These are phyloP conservation scores for Solen grandis DNA, from an alignment of 1,140 invertebrate species.

Conservation along the genomic window DNA sequence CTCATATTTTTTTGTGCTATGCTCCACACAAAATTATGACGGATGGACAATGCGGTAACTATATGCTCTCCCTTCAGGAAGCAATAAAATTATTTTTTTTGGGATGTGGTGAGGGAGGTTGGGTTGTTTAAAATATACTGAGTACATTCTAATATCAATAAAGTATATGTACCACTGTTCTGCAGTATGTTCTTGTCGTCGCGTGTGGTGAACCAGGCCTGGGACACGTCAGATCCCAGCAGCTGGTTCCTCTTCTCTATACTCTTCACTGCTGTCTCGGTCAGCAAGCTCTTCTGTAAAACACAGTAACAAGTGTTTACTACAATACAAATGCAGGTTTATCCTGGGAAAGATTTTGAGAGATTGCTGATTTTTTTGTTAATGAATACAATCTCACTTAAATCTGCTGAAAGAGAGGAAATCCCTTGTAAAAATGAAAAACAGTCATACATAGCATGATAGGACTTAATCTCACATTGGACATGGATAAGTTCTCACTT, in stretches of 20 bases:
- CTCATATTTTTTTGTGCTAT: too few relatives aligned
- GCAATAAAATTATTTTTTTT: too few relatives aligned
- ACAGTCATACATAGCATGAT: too few relatives aligned
- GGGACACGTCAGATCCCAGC: slow-evolving; percentile 72
- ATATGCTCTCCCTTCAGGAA: too few relatives aligned
- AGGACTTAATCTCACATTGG: too few relatives aligned
- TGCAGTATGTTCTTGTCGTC: slow-evolving; percentile 80
- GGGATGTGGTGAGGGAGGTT: too few relatives aligned
- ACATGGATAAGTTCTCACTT: too few relatives aligned
- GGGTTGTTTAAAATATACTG: too few relatives aligned
- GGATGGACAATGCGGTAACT: too few relatives aligned
- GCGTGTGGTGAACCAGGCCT: slow-evolving; percentile 81
- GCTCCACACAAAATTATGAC: too few relatives aligned
- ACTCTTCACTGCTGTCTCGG: slow-evolving; percentile 10
- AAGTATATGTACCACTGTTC: slow-evolving; percentile 75
- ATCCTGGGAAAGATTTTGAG: background rate
- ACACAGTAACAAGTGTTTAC: too few relatives aligned
- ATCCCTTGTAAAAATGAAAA: background rate
- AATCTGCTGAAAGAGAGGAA: background rate
- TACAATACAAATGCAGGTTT: background rate
- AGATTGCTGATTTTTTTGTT: background rate
- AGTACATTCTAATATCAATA: too few relatives aligned
- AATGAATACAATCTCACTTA: background rate
- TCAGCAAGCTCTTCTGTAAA: slow-evolving; percentile 14
- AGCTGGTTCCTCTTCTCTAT: slow-evolving; percentile 40